Evolutionary conservation across 2,797 vertebrate genomes (phyloP).

Genomic region (Parauchenoglanis ngamensis): DNA sequence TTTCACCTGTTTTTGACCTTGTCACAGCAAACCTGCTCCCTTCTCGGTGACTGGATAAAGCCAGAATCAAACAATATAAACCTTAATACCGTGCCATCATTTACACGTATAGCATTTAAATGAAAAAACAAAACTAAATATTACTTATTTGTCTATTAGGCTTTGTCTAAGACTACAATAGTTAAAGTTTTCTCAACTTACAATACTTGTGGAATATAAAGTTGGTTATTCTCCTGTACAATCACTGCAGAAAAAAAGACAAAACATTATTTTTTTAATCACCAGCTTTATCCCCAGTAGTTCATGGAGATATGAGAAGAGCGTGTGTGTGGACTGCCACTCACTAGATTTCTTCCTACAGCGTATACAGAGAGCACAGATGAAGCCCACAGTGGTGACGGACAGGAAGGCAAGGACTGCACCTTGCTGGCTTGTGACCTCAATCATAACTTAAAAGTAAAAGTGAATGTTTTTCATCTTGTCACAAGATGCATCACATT

Average conservation of each 20-base stretch:
- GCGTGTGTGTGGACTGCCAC: slow-evolving; percentile 9
- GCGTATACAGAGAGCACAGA: slow-evolving; percentile 54
- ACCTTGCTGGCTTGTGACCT: slow-evolving; percentile 45
- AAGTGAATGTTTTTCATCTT: background rate
- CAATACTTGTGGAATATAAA: slow-evolving; percentile 55
- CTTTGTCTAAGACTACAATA: background rate
- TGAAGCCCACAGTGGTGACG: slow-evolving; percentile 33
- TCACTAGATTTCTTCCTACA: slow-evolving; percentile 58
- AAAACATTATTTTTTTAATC: background rate
- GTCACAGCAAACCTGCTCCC: slow-evolving; percentile 53
- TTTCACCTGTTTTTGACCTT: slow-evolving; percentile 57
- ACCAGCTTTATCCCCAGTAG: background rate
- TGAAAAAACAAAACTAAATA: background rate
- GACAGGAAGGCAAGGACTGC: slow-evolving; percentile 51
- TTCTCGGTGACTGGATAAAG: slow-evolving; percentile 33
- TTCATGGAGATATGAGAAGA: background rate
- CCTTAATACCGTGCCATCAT: background rate
- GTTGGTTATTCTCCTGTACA: slow-evolving; percentile 54
- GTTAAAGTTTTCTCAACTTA: slow-evolving; percentile 50
- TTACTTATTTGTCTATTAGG: background rate
- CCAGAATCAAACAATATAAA: slow-evolving; percentile 22
- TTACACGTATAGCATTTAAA: background rate
- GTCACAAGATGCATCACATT: background rate
- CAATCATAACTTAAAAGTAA: slow-evolving; percentile 49
- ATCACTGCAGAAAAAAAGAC: slow-evolving; percentile 49